These are phyloP conservation scores for Poliocrania exsul DNA, from an alignment of 2,797 vertebrate genomes.

Conservation along the genomic window DNA sequence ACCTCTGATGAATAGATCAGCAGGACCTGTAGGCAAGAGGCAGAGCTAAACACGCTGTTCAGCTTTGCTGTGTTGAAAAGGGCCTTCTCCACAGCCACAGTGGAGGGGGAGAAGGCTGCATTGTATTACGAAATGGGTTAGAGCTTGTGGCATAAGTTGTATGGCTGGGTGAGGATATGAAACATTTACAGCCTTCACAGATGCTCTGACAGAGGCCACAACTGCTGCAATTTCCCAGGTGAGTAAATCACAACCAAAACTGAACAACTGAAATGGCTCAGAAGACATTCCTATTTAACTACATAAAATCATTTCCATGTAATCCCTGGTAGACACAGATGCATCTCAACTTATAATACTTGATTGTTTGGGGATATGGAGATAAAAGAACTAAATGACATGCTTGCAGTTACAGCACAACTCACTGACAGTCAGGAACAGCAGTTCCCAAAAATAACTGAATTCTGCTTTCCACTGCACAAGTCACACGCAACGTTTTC, in stretches of 20 bases:
- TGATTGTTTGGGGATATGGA: neutral
- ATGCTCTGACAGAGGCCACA: neutral
- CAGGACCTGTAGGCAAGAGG: neutral
- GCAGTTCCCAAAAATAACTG: constrained; percentile 42
- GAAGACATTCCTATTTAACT: neutral
- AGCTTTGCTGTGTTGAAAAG: neutral
- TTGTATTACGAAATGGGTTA: neutral
- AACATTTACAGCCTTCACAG: neutral
- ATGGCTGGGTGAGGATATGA: neutral
- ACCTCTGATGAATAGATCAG: neutral
- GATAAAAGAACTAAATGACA: neutral
- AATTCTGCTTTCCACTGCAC: constrained; percentile 4
- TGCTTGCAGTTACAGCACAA: neutral
- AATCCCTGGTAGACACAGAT: neutral
- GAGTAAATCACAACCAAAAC: neutral
- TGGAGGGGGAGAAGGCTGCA: neutral
- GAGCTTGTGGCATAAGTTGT: neutral
- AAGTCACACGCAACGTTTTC: neutral
- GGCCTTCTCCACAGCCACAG: neutral
- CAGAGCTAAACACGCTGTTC: neutral
- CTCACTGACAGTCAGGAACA: constrained; percentile 22
- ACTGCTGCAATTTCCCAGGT: neutral
- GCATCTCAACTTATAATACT: neutral
- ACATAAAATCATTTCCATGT: neutral
- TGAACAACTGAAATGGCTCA: neutral